Percentiles rank a stretch among this genome's conserved stretches.
phyloP scores from a whole-genome alignment of 2,113 vertebrate genomes.

The Rhinichthys klamathensis region DNA sequence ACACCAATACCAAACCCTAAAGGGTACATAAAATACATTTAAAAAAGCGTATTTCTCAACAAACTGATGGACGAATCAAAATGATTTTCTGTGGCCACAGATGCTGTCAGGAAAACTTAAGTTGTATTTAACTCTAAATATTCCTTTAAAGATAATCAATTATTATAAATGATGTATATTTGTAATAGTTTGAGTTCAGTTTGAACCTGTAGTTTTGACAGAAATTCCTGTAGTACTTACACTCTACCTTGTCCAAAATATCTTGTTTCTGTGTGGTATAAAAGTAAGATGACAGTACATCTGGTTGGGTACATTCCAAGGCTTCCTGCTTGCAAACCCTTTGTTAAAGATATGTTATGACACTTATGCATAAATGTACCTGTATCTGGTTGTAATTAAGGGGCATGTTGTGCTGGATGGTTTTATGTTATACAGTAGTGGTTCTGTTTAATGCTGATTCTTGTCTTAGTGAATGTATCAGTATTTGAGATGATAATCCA shows the following conservation, averaged over 20 bases:
- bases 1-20: too few species aligned
- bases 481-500: neutral
- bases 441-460: slow-evolving; percentile 17
- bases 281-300: slow-evolving; percentile 25
- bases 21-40: too few species aligned
- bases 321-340: slow-evolving; percentile 39
- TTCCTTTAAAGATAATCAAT: neutral
- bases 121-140: neutral
- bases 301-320: slow-evolving; percentile 35
- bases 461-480: slow-evolving; percentile 13
- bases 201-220: neutral
- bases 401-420: slow-evolving; percentile 33
- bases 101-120: neutral
- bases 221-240: neutral
- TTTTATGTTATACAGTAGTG: slow-evolving; percentile 34
- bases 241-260: neutral
- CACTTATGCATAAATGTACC: neutral
- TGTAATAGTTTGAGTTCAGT: neutral
- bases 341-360: neutral
- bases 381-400: neutral
- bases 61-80: neutral
- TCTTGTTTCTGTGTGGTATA: neutral
- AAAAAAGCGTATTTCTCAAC: neutral
- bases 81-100: neutral
- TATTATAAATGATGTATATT: neutral